Conservation (phyloP, 2,888 invertebrate genomes). For the Zygaena filipendulae region DNA sequence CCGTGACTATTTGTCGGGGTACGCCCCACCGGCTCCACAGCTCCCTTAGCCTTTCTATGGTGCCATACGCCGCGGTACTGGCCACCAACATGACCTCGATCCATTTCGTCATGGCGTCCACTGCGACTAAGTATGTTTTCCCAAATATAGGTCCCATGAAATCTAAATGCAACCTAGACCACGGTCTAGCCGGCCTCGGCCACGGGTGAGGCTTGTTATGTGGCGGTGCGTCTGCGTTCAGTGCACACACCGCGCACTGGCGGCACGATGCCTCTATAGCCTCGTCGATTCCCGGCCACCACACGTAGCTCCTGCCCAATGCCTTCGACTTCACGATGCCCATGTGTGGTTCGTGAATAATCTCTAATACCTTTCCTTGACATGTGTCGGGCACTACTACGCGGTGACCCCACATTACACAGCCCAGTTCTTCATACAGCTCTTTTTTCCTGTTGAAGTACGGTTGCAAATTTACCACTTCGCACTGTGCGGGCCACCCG, state of each 20-base stretch:
- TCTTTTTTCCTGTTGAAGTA: too few species aligned
- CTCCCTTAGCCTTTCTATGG: constrained; percentile 3
- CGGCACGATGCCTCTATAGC: constrained; percentile 11
- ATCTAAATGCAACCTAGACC: constrained; percentile 14
- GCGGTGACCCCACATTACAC: too few species aligned
- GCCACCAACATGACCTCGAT: constrained; percentile 11
- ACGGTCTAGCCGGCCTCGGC: constrained; percentile 7
- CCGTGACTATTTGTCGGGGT: constrained; percentile 15
- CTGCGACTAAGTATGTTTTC: constrained; percentile 13
- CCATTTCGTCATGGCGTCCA: constrained; percentile 15
- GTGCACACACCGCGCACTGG: constrained; percentile 9
- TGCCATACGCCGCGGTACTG: constrained; percentile 7
- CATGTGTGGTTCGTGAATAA: constrained; percentile 13
- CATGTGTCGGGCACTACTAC: too few species aligned
- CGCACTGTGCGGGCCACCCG: constrained; percentile 7
- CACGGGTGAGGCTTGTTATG: too few species aligned
- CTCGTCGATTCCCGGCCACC: constrained; percentile 13
- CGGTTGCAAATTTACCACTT: too few species aligned
- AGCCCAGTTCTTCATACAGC: too few species aligned
- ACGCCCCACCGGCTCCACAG: constrained; percentile 9
- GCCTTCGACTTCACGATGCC: constrained; percentile 14
- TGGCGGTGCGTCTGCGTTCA: constrained; percentile 11
- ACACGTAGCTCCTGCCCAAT: constrained; percentile 14
- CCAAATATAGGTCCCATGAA: constrained; percentile 13
- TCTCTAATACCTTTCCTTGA: constrained; percentile 2